Percentiles rank a stretch among this genome's conserved stretches.
phyloP scores from a whole-genome alignment of 2,888 invertebrate genomes.

The Eurois occulta region DNA sequence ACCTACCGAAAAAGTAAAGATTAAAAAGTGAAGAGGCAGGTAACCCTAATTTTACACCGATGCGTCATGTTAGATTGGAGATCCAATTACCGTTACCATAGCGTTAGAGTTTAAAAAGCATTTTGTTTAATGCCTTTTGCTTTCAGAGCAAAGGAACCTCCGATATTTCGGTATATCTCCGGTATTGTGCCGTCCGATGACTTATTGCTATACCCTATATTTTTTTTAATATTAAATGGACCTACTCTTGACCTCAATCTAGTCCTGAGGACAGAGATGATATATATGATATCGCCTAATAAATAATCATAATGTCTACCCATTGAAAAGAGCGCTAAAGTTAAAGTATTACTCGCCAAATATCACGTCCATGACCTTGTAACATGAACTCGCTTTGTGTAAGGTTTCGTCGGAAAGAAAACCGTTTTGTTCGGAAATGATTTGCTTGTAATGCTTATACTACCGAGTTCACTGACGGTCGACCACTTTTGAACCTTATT shows the following conservation, averaged over 20 bases:
- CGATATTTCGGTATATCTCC: too few species aligned
- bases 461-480: not conserved
- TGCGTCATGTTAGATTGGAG: not conserved
- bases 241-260: too few species aligned
- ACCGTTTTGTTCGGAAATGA: conserved; percentile 19
- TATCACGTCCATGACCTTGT: conserved; percentile 44
- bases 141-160: not conserved
- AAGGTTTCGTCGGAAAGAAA: conserved; percentile 20
- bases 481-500: not conserved
- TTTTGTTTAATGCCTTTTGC: not conserved
- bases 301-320: conserved; percentile 19
- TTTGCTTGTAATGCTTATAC: not conserved
- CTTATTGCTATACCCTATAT: not conserved
- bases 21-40: not conserved
- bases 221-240: too few species aligned
- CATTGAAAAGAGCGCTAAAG: conserved; percentile 20
- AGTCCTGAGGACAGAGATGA: too few species aligned
- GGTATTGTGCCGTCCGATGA: not conserved
- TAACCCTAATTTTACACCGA: not conserved
- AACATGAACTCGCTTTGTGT: conserved; percentile 31
- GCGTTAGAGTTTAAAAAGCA: not conserved
- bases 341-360: conserved; percentile 28
- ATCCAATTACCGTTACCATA: conserved; percentile 12
- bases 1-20: not conserved
- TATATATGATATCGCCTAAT: too few species aligned